A percentile compares a stretch with the other conserved stretches of the same genome.
These are phyloP conservation scores for Tympanoctomys barrerae DNA, from an alignment of 2,797 vertebrate species.

Conservation along the genomic window DNA sequence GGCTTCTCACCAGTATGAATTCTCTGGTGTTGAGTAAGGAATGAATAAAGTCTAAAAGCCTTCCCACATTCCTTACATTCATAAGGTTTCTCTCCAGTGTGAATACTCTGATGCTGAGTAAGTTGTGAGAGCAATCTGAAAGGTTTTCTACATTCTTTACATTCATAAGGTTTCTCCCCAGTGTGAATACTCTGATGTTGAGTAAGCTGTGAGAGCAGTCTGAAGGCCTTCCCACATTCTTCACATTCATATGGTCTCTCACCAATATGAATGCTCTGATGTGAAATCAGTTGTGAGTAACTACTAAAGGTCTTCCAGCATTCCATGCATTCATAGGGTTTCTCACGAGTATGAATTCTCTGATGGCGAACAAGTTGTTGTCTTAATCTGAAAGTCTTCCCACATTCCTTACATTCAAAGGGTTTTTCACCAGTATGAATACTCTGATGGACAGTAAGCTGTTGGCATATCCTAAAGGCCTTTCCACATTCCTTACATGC, in stretches of 20 bases:
- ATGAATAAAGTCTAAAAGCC: constrained; percentile 80
- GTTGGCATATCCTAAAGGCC: constrained; percentile 84
- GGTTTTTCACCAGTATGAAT: constrained; percentile 86
- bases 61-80: constrained; percentile 76
- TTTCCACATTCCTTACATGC: constrained; percentile 85
- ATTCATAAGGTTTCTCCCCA: constrained; percentile 73
- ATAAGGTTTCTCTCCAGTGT: constrained; percentile 82
- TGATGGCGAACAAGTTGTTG: constrained; percentile 82
- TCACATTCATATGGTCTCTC: constrained; percentile 80
- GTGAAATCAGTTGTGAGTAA: constrained; percentile 79
- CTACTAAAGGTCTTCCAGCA: constrained; percentile 80
- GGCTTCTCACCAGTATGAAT: constrained; percentile 82
- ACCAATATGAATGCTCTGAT: constrained; percentile 80
- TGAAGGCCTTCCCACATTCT: constrained; percentile 77
- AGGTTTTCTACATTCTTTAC: constrained; percentile 77
- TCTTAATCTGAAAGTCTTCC: constrained; percentile 81
- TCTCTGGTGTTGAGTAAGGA: constrained; percentile 80
- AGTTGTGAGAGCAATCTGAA: constrained; percentile 79
- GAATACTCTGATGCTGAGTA: constrained; percentile 80
- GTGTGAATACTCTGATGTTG: constrained; percentile 48
- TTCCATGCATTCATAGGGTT: constrained; percentile 78
- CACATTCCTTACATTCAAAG: constrained; percentile 80
- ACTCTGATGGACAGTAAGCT: constrained; percentile 84
- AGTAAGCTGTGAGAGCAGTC: constrained; percentile 67
- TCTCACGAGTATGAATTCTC: constrained; percentile 79